Evolutionary conservation across 2,888 invertebrate genomes (phyloP).

Genomic region (Xestia xanthographa): DNA sequence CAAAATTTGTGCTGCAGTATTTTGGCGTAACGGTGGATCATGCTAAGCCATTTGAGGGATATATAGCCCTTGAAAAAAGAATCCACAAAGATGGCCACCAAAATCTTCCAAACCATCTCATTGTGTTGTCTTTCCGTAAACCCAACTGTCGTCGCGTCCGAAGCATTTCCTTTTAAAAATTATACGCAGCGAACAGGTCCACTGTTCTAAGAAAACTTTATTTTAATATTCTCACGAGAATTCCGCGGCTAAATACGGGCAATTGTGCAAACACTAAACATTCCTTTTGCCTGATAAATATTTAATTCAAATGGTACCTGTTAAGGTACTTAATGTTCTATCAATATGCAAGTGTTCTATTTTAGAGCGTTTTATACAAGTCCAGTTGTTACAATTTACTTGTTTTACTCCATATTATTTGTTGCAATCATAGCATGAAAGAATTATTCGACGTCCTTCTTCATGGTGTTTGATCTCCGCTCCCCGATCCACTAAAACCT

Average conservation of each 20-base stretch:
- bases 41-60: no score
- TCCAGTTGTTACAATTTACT: slow-evolving; percentile 16
- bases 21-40: no score
- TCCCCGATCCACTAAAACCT: background rate
- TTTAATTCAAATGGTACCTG: slow-evolving; percentile 62
- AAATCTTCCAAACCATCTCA: background rate
- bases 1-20: no score
- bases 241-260: slow-evolving; percentile 56
- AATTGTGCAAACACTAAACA: slow-evolving; percentile 66
- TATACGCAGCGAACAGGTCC: slow-evolving; percentile 41
- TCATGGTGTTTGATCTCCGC: background rate
- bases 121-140: background rate
- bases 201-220: slow-evolving; percentile 50
- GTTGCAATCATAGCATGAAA: background rate
- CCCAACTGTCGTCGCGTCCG: background rate
- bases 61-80: no score
- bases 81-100: background rate
- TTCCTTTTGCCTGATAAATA: slow-evolving; percentile 62
- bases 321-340: slow-evolving; percentile 54
- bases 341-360: slow-evolving; percentile 62
- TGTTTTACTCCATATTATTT: background rate
- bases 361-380: slow-evolving; percentile 33
- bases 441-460: background rate
- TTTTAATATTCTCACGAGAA: slow-evolving; percentile 62
- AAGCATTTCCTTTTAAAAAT: slow-evolving; percentile 45